phyloP scores from a whole-genome alignment of 2,113 vertebrate genomes.

The Chunga burmeisteri region DNA sequence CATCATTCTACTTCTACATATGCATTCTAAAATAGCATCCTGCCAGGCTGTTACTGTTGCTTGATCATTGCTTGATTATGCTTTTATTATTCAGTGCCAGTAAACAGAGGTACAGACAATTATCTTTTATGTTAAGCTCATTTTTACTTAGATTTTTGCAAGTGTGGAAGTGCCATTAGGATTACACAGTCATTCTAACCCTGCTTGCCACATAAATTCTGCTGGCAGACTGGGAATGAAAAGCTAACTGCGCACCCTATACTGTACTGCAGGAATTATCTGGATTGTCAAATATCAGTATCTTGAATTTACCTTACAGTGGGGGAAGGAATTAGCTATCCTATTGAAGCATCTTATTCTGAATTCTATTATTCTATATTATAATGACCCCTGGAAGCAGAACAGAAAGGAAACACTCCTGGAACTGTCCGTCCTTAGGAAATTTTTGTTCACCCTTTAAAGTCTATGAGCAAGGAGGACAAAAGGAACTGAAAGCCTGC shows the following conservation, averaged over 20 bases:
- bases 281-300: background rate
- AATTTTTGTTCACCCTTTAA: background rate
- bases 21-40: background rate
- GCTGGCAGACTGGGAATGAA: background rate
- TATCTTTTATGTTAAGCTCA: background rate
- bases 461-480: background rate
- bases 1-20: background rate
- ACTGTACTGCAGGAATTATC: background rate
- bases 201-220: background rate
- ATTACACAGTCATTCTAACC: background rate
- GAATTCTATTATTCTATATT: background rate
- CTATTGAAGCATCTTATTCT: background rate
- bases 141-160: background rate
- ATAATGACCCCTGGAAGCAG: background rate
- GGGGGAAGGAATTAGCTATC: background rate
- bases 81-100: background rate
- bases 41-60: background rate
- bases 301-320: background rate
- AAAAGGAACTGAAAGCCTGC: background rate
- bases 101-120: background rate
- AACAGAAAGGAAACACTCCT: background rate
- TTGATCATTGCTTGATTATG: background rate
- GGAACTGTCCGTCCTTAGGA: background rate
- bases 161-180: background rate
- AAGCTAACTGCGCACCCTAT: background rate